A percentile compares a stretch with the other conserved stretches of the same genome.
Evolutionary conservation across 2,797 vertebrate genomes (phyloP).

Genomic region (Mus spretus): DNA sequence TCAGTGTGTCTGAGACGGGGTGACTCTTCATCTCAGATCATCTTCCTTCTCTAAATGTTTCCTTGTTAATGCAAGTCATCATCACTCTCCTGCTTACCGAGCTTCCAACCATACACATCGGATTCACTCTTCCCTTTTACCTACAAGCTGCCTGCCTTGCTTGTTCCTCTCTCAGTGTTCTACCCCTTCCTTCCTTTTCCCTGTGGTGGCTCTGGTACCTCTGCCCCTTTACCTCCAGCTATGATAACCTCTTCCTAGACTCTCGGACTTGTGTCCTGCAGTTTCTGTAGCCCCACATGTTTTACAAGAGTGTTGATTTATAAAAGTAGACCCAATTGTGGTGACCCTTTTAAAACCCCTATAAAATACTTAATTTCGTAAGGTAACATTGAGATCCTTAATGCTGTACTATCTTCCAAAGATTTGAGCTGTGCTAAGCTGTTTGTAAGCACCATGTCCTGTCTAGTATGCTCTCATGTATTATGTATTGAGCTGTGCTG

Average conservation of each 20-base stretch:
- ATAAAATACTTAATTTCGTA: not conserved
- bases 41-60: conserved; percentile 22
- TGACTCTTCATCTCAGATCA: not conserved
- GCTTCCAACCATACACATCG: not conserved
- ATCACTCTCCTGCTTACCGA: not conserved
- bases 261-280: not conserved
- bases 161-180: not conserved
- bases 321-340: not conserved
- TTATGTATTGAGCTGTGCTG: not conserved
- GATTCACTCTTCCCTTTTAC: not conserved
- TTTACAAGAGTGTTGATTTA: conserved; percentile 9
- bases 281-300: not conserved
- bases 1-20: not conserved
- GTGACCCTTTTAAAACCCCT: not conserved
- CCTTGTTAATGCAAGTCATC: not conserved
- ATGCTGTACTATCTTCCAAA: no score
- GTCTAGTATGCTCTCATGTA: fast-evolving
- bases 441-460: not conserved
- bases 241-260: not conserved
- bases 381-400: not conserved
- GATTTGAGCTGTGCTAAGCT: not conserved
- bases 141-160: no score
- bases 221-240: not conserved
- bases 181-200: not conserved
- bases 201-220: not conserved